Percentiles rank a stretch among this genome's conserved stretches.
Conservation (phyloP, 2,888 invertebrate species). For the Lasioglossum leucozonium region DNA sequence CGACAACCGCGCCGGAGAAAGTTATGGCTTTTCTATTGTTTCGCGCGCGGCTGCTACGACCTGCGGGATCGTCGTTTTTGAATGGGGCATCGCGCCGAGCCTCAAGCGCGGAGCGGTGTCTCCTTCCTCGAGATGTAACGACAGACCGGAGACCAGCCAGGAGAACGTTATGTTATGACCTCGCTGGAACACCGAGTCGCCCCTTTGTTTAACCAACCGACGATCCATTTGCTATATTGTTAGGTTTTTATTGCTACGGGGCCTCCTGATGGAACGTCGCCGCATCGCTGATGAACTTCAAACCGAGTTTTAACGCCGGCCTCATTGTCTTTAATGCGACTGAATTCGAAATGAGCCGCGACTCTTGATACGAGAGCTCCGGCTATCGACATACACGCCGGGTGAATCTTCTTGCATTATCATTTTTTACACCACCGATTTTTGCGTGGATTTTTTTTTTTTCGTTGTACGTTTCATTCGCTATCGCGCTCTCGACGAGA, state of each 20-base stretch:
- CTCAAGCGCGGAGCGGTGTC: conserved; percentile 22
- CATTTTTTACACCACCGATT: neutral
- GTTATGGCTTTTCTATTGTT: conserved; percentile 82
- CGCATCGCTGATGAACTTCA: conserved; percentile 14
- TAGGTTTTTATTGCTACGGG: conserved; percentile 5
- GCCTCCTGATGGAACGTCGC: conserved; percentile 13
- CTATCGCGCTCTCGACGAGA: neutral
- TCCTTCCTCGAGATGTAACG: conserved; percentile 33
- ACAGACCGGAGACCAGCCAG: conserved; percentile 21
- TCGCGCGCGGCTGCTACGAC: conserved; percentile 76
- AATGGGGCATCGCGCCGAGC: conserved; percentile 49
- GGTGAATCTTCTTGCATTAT: neutral
- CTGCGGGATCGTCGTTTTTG: conserved; percentile 60
- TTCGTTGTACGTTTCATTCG: neutral
- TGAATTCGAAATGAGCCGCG: conserved; percentile 8
- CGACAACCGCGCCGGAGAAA: conserved; percentile 76
- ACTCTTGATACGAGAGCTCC: neutral
- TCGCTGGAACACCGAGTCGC: neutral
- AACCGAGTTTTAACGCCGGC: conserved; percentile 16
- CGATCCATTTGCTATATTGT: conserved; percentile 18
- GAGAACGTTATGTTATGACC: conserved; percentile 35
- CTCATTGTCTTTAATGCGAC: conserved; percentile 26
- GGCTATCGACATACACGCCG: neutral
- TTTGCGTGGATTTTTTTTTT: neutral
- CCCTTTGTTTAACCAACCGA: conserved; percentile 14